Evolutionary conservation across 2,888 invertebrate genomes (phyloP), one percentile per base, ranked within the genome.

Genomic region (Drosophila mettleri): DNA sequence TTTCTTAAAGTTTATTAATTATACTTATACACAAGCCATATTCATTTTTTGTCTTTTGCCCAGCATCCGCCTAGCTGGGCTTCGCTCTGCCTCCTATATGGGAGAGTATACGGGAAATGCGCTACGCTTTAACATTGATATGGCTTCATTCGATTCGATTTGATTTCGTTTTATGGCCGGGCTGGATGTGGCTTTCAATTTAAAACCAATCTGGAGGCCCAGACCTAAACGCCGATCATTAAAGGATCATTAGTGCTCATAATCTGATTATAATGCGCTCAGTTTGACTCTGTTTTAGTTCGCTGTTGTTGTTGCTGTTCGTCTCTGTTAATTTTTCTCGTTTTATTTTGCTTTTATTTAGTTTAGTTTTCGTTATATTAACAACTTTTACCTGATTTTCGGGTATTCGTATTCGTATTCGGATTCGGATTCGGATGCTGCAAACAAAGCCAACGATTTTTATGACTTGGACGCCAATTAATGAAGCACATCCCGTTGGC

Each of bases 181-280:
- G 34, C 41, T 55, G 61, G 51, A n/a, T 57, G 73, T 46, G 69
- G 62, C 71, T 80, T 81, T 81, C 80, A 80, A 80, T 80, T 80
- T 80, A 85, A 80, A 80, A 85, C 80, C 83, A 80, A 80, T 86
- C 70, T 88, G 41, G 45, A 16, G 54, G 46, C 52, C 43, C 34
- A 64, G 71, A 86, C 68, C 85, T 91, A 91, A 91, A 91, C 91
- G 92, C 76, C 87, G 89, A 88, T 91, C 91, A 91, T 91, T 91
- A 91, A 90, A 91, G 90, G 91, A 90, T 90, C 91, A 90, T 91
- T 91, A 91, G 90, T 86, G 86, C 68, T 85, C 91, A 90, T 91
- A 91, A 91, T 92, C 91, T 90, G 91, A 92, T 92, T 91, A 91
- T 91, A 91, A 91, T 92, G 90, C 89, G 80, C 84, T 80, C 85